Percentiles rank a stretch among this genome's conserved stretches.
Evolutionary conservation across 2,113 vertebrate genomes (phyloP).

Genomic region (Antigone vipio): DNA sequence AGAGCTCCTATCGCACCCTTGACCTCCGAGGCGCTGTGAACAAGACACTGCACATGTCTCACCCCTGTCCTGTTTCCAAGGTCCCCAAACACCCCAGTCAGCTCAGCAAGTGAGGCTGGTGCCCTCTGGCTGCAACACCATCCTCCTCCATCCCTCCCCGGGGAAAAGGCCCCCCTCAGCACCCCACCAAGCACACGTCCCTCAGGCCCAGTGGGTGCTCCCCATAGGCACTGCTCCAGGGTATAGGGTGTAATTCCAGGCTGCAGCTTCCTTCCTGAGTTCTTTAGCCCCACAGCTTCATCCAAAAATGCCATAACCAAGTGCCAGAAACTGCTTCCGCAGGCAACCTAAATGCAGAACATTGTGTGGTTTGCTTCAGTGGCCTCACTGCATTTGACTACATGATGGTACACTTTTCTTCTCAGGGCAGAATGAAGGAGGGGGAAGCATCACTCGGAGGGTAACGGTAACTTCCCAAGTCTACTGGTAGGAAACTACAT

Average conservation of each 20-base stretch:
- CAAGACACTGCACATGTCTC: not conserved
- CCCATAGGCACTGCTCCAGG: no score
- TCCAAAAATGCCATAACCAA: not conserved
- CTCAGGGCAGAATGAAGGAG: not conserved
- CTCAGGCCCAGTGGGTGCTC: not conserved
- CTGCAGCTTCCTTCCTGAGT: not conserved
- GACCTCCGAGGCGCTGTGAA: rapidly evolving
- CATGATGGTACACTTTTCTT: rapidly evolving
- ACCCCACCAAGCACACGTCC: not conserved
- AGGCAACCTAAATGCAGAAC: not conserved
- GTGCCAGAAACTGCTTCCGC: not conserved
- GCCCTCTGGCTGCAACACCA: not conserved
- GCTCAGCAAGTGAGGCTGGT: not conserved
- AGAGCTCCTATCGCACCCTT: not conserved
- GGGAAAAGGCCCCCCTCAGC: not conserved
- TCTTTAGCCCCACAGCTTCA: not conserved
- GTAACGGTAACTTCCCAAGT: not conserved
- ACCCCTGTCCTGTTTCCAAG: not conserved
- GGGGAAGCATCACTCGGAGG: rapidly evolving
- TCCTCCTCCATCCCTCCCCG: rapidly evolving
- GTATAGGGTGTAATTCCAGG: rapidly evolving
- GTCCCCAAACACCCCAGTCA: not conserved
- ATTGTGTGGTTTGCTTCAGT: rapidly evolving
- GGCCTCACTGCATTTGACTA: not conserved
- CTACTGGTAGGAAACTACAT: not conserved